phyloP scores from a whole-genome alignment of 2,113 vertebrate species.

The Microtus montanus region DNA sequence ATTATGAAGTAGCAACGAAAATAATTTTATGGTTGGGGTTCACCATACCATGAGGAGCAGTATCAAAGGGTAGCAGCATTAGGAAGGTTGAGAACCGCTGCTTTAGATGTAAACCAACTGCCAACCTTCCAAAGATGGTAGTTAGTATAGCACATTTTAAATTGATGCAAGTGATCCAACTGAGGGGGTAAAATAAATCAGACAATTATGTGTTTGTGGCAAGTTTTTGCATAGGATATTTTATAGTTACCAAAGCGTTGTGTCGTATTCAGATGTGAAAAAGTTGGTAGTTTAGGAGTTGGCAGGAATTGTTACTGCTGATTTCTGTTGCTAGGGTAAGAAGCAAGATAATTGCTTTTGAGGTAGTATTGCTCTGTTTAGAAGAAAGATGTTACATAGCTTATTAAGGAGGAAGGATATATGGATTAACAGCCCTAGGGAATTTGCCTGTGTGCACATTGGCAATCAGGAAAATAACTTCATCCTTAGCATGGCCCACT shows the following conservation, averaged over 20 bases:
- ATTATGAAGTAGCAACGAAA: not conserved
- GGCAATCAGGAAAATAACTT: not conserved
- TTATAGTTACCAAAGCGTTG: not conserved
- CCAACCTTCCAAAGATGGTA: not conserved
- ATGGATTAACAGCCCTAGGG: not conserved
- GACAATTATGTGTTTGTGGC: not conserved
- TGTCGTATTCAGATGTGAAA: not conserved
- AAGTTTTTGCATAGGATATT: not conserved
- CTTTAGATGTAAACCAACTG: not conserved
- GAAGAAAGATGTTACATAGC: not conserved
- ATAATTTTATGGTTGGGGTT: not conserved
- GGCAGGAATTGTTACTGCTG: not conserved
- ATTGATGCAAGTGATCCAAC: not conserved
- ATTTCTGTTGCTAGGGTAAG: not conserved
- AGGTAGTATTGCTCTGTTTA: not conserved
- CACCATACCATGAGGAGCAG: not conserved
- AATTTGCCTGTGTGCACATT: not conserved
- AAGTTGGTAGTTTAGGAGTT: not conserved
- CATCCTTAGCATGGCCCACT: not conserved
- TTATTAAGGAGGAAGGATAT: not conserved
- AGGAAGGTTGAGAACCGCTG: not conserved
- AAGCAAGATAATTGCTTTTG: conserved; percentile 7
- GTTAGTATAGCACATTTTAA: not conserved
- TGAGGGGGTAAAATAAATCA: not conserved
- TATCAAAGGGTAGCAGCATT: not conserved